Evolutionary conservation across 2,888 invertebrate species (phyloP).

Genomic region (Andrena fulva): DNA sequence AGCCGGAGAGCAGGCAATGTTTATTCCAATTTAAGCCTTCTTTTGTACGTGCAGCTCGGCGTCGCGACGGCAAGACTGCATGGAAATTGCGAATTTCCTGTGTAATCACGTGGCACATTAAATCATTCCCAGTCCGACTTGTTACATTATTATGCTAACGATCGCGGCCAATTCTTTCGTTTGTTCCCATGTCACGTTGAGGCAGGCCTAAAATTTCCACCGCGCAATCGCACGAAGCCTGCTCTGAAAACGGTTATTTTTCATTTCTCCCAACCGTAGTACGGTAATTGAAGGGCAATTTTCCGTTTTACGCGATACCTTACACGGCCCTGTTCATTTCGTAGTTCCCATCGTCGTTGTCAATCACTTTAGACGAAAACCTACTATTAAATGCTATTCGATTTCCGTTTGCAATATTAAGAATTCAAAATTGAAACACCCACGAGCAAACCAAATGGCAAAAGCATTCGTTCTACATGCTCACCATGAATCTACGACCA

Average conservation of each 20-base stretch:
- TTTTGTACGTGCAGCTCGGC: slow-evolving; percentile 35
- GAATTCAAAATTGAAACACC: too few species aligned
- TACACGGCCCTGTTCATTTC: too few species aligned
- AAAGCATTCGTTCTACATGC: too few species aligned
- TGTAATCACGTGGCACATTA: slow-evolving; percentile 53
- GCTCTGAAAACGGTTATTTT: background rate
- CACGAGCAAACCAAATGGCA: too few species aligned
- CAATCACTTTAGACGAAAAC: too few species aligned
- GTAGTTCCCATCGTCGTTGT: too few species aligned
- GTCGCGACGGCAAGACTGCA: slow-evolving; percentile 15
- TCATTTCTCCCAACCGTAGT: background rate
- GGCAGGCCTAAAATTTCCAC: slow-evolving; percentile 26
- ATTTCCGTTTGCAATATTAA: too few species aligned
- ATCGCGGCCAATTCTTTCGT: slow-evolving; percentile 30
- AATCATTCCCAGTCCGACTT: slow-evolving; percentile 41
- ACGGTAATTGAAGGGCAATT: slow-evolving; percentile 6
- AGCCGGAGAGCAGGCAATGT: background rate
- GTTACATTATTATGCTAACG: slow-evolving; percentile 52
- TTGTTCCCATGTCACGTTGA: slow-evolving; percentile 36
- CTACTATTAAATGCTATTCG: too few species aligned
- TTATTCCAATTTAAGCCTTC: slow-evolving; percentile 43
- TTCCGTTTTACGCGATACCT: background rate
- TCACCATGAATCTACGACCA: too few species aligned
- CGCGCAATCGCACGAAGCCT: background rate
- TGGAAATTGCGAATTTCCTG: slow-evolving; percentile 61